A percentile compares a stretch with the other conserved stretches of the same genome.
Conservation (phyloP, 2,113 vertebrate species). For the Upupa epops region DNA sequence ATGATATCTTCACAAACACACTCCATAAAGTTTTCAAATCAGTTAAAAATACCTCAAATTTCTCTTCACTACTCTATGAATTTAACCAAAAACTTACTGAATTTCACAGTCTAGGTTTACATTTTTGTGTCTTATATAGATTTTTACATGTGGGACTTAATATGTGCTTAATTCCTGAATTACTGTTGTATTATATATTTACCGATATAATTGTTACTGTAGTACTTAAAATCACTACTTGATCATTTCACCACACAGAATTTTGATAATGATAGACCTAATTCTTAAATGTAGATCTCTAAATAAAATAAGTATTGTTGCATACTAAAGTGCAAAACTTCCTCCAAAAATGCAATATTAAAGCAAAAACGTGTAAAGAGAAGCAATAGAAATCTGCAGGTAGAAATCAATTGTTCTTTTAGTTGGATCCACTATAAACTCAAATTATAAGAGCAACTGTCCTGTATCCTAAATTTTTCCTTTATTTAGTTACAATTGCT, state of each 20-base stretch:
- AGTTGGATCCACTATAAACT: neutral
- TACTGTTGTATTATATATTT: neutral
- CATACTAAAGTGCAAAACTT: neutral
- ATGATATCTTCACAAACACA: neutral
- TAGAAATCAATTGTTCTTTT: neutral
- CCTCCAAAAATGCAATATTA: neutral
- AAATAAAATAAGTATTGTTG: neutral
- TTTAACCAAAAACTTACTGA: neutral
- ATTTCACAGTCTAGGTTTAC: neutral
- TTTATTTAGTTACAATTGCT: neutral
- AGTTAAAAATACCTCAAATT: neutral
- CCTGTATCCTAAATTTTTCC: neutral
- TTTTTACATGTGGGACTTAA: neutral
- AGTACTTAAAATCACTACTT: neutral
- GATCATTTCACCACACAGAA: neutral
- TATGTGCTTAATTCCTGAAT: neutral
- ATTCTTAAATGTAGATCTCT: neutral
- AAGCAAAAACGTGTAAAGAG: rapidly evolving
- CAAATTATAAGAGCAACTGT: neutral
- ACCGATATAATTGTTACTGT: neutral
- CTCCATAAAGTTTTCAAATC: neutral
- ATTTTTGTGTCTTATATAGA: neutral
- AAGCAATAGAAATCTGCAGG: neutral
- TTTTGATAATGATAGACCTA: neutral
- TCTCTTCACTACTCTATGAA: neutral